Evolutionary conservation across 2,113 vertebrate genomes (phyloP).

Genomic region (Salvelinus sp.): DNA sequence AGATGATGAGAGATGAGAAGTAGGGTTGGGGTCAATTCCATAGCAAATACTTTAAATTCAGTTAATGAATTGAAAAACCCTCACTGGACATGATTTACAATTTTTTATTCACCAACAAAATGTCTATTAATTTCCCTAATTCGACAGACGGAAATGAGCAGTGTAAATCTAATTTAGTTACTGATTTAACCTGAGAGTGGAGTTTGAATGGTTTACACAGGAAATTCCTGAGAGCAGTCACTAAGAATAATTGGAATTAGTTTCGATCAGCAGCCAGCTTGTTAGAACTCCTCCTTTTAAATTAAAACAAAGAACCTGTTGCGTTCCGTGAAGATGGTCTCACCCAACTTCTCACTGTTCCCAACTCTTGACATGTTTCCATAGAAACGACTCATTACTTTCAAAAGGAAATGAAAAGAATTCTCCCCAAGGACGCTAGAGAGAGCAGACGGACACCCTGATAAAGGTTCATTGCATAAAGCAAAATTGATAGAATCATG

Average conservation of each 20-base stretch:
- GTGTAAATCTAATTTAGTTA: background rate
- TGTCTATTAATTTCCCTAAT: background rate
- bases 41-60: background rate
- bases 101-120: background rate
- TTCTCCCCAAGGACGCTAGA: slow-evolving; percentile 14
- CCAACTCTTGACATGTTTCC: slow-evolving; percentile 35
- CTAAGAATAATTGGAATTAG: slow-evolving; percentile 27
- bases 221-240: background rate
- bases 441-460: background rate
- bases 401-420: slow-evolving; percentile 23
- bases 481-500: background rate
- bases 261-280: slow-evolving; percentile 42
- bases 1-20: background rate
- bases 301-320: slow-evolving; percentile 21
- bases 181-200: background rate
- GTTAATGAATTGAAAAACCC: too few relatives aligned
- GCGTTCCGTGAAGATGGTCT: slow-evolving; percentile 30
- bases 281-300: slow-evolving; percentile 31
- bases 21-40: background rate
- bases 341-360: slow-evolving; percentile 23
- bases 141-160: background rate
- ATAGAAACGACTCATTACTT: slow-evolving; percentile 42
- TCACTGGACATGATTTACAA: background rate
- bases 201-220: background rate
- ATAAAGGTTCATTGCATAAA: background rate